Conservation (phyloP, 2,797 vertebrate genomes). For the Anguilla pacifica region DNA sequence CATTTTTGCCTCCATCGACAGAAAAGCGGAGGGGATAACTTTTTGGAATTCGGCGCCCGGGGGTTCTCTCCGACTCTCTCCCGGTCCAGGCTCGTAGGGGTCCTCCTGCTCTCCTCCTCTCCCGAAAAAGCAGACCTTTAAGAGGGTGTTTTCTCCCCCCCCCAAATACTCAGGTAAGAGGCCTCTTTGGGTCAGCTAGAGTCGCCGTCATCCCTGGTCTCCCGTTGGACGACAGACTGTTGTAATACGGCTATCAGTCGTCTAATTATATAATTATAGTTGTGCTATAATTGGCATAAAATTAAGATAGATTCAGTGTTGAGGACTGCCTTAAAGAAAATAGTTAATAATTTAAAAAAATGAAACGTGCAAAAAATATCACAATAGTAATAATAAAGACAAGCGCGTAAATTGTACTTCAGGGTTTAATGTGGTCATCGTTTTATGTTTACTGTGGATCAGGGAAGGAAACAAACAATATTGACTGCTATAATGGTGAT, state of each 20-base stretch:
- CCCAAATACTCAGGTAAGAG: constrained; percentile 72
- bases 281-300: not conserved
- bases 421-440: not conserved
- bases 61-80: constrained; percentile 71
- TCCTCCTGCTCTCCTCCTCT: constrained; percentile 58
- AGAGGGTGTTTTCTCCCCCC: constrained; percentile 61
- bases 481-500: not conserved
- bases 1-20: constrained; percentile 82
- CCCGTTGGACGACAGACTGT: not conserved
- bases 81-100: constrained; percentile 64
- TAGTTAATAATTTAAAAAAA: not conserved
- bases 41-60: constrained; percentile 74
- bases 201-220: not conserved
- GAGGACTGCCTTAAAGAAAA: not conserved
- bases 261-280: not conserved
- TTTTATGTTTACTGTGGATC: not conserved
- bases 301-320: not conserved
- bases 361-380: not conserved
- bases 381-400: not conserved
- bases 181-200: not conserved
- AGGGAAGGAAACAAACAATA: not conserved
- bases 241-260: not conserved
- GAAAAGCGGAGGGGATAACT: constrained; percentile 76
- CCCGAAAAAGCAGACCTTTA: constrained; percentile 63
- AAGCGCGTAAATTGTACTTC: not conserved